phyloP scores from a whole-genome alignment of 2,797 vertebrate species.

The Hydrocynus forskahlii region DNA sequence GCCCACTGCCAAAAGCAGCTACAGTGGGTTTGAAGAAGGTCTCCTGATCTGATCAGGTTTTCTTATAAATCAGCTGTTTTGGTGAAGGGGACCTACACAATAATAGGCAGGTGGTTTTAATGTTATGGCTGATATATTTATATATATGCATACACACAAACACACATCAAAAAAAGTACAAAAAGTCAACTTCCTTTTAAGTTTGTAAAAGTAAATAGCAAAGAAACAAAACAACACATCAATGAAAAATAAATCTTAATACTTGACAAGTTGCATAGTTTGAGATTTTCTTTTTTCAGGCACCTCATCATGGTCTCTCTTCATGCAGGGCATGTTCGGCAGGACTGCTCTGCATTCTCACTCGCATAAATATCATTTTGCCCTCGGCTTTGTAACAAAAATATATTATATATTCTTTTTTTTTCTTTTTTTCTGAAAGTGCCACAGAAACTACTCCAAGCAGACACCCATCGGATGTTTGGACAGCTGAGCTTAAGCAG shows the following conservation, averaged over 20 bases:
- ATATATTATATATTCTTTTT: conserved; percentile 82
- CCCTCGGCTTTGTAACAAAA: conserved; percentile 80
- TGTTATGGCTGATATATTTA: too few relatives aligned
- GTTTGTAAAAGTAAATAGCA: conserved; percentile 87
- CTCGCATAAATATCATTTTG: conserved; percentile 81
- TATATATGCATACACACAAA: too few relatives aligned
- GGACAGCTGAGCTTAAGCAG: conserved; percentile 52
- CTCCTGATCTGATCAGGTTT: too few relatives aligned
- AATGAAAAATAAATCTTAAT: conserved; percentile 71
- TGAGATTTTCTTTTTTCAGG: conserved; percentile 84
- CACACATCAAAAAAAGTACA: conserved; percentile 64
- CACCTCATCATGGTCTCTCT: conserved; percentile 86
- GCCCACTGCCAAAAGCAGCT: too few relatives aligned
- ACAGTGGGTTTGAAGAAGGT: too few relatives aligned
- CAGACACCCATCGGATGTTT: conserved; percentile 56
- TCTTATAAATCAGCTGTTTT: too few relatives aligned
- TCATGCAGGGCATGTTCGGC: conserved; percentile 60
- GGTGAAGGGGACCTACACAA: too few relatives aligned
- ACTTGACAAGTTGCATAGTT: conserved; percentile 98
- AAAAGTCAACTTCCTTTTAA: conserved; percentile 80
- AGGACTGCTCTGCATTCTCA: conserved; percentile 65
- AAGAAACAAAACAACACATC: conserved; percentile 69
- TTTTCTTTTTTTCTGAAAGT: conserved; percentile 76
- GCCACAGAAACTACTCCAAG: conserved; percentile 72
- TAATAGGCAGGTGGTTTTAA: too few relatives aligned